These are phyloP conservation scores for Ischnura elegans DNA, from an alignment of 2,888 invertebrate genomes.

Conservation along the genomic window DNA sequence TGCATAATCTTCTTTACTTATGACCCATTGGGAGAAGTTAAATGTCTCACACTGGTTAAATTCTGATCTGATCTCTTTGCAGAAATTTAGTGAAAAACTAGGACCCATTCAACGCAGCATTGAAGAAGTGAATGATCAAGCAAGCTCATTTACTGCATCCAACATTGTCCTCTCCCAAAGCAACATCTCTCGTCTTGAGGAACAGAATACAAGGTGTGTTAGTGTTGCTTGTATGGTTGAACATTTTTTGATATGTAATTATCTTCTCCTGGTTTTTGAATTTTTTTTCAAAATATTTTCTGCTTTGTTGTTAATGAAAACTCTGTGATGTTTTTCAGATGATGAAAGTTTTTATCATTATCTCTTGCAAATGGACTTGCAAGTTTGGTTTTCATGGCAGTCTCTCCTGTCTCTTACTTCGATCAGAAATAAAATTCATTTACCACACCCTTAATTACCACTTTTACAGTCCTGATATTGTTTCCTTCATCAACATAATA, in stretches of 20 bases:
- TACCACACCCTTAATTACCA: too few species aligned
- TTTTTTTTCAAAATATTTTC: background rate
- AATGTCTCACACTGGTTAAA: background rate
- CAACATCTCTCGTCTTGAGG: constrained; percentile 85
- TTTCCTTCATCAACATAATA: too few species aligned
- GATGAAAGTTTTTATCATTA: too few species aligned
- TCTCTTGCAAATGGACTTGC: too few species aligned
- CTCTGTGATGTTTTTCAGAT: too few species aligned
- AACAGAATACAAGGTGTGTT: constrained; percentile 91
- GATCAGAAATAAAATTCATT: too few species aligned
- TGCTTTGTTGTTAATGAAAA: background rate
- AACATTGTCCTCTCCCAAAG: constrained; percentile 86
- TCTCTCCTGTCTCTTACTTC: too few species aligned
- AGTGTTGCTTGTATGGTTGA: constrained; percentile 69
- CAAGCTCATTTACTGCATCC: constrained; percentile 85
- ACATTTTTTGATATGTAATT: too few species aligned
- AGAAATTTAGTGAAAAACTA: constrained; percentile 87
- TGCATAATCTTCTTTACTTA: too few species aligned
- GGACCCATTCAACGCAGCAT: constrained; percentile 85
- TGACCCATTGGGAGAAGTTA: too few species aligned
- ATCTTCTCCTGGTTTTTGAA: background rate
- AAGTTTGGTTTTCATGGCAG: too few species aligned
- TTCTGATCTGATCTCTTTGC: constrained; percentile 74
- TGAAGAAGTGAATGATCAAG: constrained; percentile 88
- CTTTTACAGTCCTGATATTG: too few species aligned